A percentile compares a stretch with the other conserved stretches of the same genome.
Evolutionary conservation across 2,113 vertebrate genomes (phyloP).

Genomic region (Microcebus jonahi): DNA sequence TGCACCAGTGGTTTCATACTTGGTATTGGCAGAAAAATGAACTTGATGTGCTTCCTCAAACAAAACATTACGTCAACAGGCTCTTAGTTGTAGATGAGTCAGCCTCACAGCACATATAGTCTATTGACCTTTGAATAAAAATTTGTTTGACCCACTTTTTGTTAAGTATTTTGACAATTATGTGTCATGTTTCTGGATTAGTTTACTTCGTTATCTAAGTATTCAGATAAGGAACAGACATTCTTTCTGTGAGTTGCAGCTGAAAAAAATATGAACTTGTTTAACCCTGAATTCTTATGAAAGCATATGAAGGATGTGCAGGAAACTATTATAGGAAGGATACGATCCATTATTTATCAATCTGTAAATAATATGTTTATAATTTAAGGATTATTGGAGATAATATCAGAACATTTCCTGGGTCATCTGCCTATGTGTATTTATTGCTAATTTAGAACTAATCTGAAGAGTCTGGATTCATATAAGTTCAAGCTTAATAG

Average conservation of each 20-base stretch:
- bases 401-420: background rate
- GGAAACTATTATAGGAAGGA: background rate
- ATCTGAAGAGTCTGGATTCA: background rate
- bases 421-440: background rate
- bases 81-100: background rate
- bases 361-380: background rate
- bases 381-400: background rate
- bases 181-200: background rate
- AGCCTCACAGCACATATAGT: background rate
- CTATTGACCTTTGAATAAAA: background rate
- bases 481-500: background rate
- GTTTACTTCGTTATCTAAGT: background rate
- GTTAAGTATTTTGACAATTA: background rate
- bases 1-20: background rate
- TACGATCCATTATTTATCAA: background rate
- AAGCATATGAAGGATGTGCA: background rate
- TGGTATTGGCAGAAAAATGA: background rate
- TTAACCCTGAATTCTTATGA: background rate
- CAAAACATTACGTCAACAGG: background rate
- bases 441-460: background rate
- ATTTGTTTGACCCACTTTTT: background rate
- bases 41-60: background rate
- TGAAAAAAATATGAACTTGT: background rate
- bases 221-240: background rate
- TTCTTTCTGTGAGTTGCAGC: fast-evolving